phyloP scores from a whole-genome alignment of 2,888 invertebrate species.

The Caenorhabditis japonica region DNA sequence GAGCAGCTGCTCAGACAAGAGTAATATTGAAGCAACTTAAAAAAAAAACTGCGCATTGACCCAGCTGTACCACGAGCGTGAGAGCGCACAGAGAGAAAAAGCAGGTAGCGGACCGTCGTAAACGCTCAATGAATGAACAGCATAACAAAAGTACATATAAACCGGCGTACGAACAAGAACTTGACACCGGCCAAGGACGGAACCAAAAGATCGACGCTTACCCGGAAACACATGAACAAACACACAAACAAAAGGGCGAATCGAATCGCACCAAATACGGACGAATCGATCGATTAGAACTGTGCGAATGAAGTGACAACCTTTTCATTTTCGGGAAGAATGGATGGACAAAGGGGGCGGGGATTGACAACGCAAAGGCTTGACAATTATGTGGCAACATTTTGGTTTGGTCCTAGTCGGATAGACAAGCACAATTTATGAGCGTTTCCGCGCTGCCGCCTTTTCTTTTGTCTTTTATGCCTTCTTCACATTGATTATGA shows the following conservation, averaged over 20 bases:
- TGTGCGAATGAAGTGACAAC: slow-evolving; percentile 4
- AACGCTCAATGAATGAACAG: too few relatives aligned
- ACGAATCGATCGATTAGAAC: slow-evolving; percentile 9
- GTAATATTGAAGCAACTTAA: too few relatives aligned
- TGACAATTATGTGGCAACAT: slow-evolving; percentile 4
- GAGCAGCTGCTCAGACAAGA: too few relatives aligned
- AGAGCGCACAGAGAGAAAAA: too few relatives aligned
- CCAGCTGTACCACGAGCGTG: too few relatives aligned
- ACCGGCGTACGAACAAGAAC: too few relatives aligned
- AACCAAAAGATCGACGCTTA: slow-evolving; percentile 17
- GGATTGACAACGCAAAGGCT: too few relatives aligned
- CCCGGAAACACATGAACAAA: slow-evolving; percentile 37
- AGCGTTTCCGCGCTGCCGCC: slow-evolving; percentile 21
- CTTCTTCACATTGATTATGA: too few relatives aligned
- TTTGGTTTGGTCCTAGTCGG: not conserved
- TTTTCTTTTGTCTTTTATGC: slow-evolving; percentile 16
- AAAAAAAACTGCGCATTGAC: too few relatives aligned
- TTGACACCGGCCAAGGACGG: slow-evolving; percentile 4
- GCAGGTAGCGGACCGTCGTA: too few relatives aligned
- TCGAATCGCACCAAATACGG: slow-evolving; percentile 1
- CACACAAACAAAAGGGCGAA: slow-evolving; percentile 16
- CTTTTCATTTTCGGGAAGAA: slow-evolving; percentile 3
- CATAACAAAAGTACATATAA: too few relatives aligned
- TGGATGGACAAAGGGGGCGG: slow-evolving; percentile 5
- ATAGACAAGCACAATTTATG: slow-evolving; percentile 20